Percentiles rank a stretch among this genome's conserved stretches.
Evolutionary conservation across 2,797 vertebrate species (phyloP).

Genomic region (Anniella stebbinsi): DNA sequence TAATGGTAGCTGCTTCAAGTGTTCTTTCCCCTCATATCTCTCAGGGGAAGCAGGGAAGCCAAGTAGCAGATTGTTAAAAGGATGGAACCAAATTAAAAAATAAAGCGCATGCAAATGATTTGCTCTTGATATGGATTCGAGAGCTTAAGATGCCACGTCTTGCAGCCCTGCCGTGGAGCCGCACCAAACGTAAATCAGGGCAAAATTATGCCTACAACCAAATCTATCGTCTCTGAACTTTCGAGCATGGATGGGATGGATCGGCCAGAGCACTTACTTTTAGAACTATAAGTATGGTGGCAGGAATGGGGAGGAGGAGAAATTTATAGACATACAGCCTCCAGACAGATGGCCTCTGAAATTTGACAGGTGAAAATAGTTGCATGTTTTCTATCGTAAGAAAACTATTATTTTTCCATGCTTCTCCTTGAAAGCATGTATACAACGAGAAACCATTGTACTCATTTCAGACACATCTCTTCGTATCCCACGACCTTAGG

Average conservation of each 20-base stretch:
- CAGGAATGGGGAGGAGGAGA: too few species aligned
- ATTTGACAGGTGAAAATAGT: background rate
- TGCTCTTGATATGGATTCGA: constrained; percentile 17
- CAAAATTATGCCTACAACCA: constrained; percentile 21
- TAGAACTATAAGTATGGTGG: background rate
- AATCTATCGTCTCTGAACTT: constrained; percentile 5
- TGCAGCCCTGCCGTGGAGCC: background rate
- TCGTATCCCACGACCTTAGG: too few species aligned
- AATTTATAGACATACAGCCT: background rate
- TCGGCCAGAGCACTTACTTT: background rate
- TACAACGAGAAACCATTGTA: background rate
- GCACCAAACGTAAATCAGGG: background rate
- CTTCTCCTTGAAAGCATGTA: background rate
- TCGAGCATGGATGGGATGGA: background rate
- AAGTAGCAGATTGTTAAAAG: constrained; percentile 38
- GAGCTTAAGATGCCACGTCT: constrained; percentile 9
- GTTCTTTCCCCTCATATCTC: constrained; percentile 12
- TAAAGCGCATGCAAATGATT: constrained; percentile 21
- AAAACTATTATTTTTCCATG: background rate
- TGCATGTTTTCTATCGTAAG: background rate
- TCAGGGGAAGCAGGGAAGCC: constrained; percentile 4
- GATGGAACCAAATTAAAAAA: constrained; percentile 36
- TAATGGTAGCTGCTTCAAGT: constrained; percentile 27
- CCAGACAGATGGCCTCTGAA: background rate
- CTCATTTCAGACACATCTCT: background rate